Percentiles rank a stretch among this genome's conserved stretches.
These are phyloP conservation scores for Clupea harengus DNA, from an alignment of 2,113 vertebrate species.

Conservation along the genomic window DNA sequence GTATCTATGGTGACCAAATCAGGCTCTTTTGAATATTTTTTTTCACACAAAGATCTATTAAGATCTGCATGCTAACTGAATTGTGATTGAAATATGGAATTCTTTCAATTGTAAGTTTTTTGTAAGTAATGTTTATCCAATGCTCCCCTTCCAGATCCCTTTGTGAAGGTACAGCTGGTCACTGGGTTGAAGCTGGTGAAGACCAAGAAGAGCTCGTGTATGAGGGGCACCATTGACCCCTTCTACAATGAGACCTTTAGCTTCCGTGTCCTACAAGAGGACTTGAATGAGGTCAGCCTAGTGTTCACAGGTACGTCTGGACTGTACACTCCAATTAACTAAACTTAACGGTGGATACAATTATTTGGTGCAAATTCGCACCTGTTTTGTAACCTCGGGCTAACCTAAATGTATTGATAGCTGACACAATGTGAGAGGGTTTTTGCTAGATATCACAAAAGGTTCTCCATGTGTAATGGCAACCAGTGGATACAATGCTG, in stretches of 20 bases:
- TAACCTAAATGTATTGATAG: no score
- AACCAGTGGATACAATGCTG: no score
- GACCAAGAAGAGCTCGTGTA: constrained; percentile 87
- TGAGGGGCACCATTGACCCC: constrained; percentile 85
- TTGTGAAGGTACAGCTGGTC: constrained; percentile 88
- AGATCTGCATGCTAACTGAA: no score
- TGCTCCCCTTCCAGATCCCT: constrained; percentile 75
- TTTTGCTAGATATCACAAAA: no score
- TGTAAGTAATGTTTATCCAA: background rate
- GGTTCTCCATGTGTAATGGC: no score
- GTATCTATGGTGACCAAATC: background rate
- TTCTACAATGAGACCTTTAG: constrained; percentile 90
- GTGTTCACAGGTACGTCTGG: constrained; percentile 80
- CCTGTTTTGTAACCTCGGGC: background rate
- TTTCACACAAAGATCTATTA: background rate
- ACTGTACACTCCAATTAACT: no score
- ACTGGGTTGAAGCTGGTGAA: constrained; percentile 85
- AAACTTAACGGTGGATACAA: no score
- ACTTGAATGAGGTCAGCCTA: constrained; percentile 83
- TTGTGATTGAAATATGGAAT: no score
- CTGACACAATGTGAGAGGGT: no score
- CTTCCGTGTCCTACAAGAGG: constrained; percentile 84
- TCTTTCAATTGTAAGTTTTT: background rate
- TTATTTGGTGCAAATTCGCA: background rate
- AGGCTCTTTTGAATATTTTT: background rate